Evolutionary conservation across 2,113 vertebrate genomes (phyloP).

Genomic region (Gracilinanus agilis): DNA sequence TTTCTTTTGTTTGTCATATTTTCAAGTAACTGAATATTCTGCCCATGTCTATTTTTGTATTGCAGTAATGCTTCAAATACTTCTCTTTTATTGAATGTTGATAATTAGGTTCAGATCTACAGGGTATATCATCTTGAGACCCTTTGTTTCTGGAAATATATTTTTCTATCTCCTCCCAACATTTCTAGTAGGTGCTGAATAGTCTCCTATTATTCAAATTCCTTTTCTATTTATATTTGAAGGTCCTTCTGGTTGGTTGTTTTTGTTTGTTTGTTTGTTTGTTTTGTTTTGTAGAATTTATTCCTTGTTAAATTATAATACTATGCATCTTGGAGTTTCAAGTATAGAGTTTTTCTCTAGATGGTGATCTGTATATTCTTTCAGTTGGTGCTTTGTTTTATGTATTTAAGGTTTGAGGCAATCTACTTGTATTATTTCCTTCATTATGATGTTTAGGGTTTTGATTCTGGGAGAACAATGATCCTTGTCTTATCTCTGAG

Average conservation of each 20-base stretch:
- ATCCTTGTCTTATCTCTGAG: not conserved
- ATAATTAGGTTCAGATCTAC: not conserved
- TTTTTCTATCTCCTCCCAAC: not conserved
- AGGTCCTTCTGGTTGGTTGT: not conserved
- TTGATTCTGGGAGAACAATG: not conserved
- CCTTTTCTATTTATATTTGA: not conserved
- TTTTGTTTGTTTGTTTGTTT: not conserved
- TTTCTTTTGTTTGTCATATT: not conserved
- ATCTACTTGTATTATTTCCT: not conserved
- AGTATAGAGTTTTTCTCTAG: no score
- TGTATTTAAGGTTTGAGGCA: not conserved
- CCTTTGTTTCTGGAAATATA: not conserved
- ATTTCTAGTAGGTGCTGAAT: not conserved
- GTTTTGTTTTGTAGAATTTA: not conserved
- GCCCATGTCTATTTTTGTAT: not conserved
- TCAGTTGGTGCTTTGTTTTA: not conserved
- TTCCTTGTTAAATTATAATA: not conserved
- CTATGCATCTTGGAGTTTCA: not conserved
- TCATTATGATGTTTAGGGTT: not conserved
- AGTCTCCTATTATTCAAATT: not conserved
- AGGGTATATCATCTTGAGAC: not conserved
- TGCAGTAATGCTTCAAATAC: not conserved
- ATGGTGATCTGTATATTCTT: not conserved
- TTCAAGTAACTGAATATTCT: not conserved
- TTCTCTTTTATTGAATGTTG: not conserved